Evolutionary conservation across 2,113 vertebrate genomes (phyloP), one percentile per base, ranked within the genome.

Genomic region (Epinephelus lanceolatus): DNA sequence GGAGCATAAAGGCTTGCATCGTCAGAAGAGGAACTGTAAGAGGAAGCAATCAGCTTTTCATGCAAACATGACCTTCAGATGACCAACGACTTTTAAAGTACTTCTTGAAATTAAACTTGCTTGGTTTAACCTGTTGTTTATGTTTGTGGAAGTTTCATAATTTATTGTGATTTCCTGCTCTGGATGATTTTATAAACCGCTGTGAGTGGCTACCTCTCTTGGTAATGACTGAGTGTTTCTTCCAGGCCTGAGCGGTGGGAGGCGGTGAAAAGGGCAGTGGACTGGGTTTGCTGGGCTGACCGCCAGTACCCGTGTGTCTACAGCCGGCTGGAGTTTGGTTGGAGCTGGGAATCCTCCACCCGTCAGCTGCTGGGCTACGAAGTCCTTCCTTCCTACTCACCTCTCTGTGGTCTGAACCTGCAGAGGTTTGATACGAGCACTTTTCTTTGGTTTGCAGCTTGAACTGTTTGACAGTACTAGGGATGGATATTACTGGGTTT

Each of bases 301-400:
- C 83, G 62, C n/a, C 93, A 90, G 80, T 97, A 97, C 88, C 93
- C 96, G 6, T 96, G 94, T 55, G 87, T 97, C 92, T 97, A 88
- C 91, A 95, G 92, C 74, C 88, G 94, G 17, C 95, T 96, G 84
- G 96, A 97, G 90, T 86, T 98, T 33, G 96, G 96, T 27, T 78
- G 88, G 83, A 94, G 95, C 81, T 97, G 96, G 95, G 95, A 96
- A 65, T 96, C 94, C 1, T 94, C 94, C 82, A 97, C 96, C 11
- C 96, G 95, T 42, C 95, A 96, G 81, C 92, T 97, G 11, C 52
- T 96, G 57, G 83, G 94, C 15, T 91, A 93, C 4, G 86, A 96
- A 3, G 47, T 71, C n/a, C 51, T 80, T 17, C 72, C 89, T 0
- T 67, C 82, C 0, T 59, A 3, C 87, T 96, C 92, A 0, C 76